phyloP scores from a whole-genome alignment of 1,140 invertebrate genomes.

The Caenorhabditis remanei region DNA sequence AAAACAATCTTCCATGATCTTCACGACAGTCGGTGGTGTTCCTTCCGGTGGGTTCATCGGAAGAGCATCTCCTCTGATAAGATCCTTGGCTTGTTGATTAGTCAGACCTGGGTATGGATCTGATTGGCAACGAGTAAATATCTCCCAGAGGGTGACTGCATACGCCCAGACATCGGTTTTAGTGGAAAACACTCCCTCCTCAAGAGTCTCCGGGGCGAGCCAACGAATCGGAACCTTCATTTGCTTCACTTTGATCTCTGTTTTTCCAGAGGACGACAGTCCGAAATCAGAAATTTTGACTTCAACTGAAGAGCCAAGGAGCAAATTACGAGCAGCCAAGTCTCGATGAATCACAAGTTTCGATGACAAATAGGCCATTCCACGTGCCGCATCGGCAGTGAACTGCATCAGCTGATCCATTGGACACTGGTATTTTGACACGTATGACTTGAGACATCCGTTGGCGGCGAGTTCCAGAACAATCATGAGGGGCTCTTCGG shows the following conservation, averaged over 20 bases:
- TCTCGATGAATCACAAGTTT: conserved; percentile 61
- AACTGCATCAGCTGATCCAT: conserved; percentile 55
- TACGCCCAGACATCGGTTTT: conserved; percentile 97
- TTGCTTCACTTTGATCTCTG: conserved; percentile 58
- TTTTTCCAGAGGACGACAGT: conserved; percentile 59
- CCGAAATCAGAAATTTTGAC: conserved; percentile 67
- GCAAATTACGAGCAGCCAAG: conserved; percentile 63
- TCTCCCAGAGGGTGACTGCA: conserved; percentile 96
- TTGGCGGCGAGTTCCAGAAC: conserved; percentile 62
- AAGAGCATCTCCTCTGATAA: conserved; percentile 59
- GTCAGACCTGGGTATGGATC: conserved; percentile 91
- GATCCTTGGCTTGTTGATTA: conserved; percentile 87
- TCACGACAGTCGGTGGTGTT: conserved; percentile 50
- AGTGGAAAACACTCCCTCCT: conserved; percentile 90
- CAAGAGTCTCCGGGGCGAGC: conserved; percentile 66
- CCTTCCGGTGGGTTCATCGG: conserved; percentile 64
- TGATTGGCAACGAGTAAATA: conserved; percentile 91
- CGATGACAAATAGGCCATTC: conserved; percentile 61
- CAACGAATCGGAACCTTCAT: conserved; percentile 69
- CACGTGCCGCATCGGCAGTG: conserved; percentile 60
- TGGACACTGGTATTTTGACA: background rate
- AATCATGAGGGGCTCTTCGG: conserved; percentile 63
- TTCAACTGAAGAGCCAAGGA: conserved; percentile 59
- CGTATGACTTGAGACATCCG: conserved; percentile 20
- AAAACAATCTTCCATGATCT: conserved; percentile 64